Conservation (phyloP, 2,888 invertebrate species). For the Yponomeuta sedellus region DNA sequence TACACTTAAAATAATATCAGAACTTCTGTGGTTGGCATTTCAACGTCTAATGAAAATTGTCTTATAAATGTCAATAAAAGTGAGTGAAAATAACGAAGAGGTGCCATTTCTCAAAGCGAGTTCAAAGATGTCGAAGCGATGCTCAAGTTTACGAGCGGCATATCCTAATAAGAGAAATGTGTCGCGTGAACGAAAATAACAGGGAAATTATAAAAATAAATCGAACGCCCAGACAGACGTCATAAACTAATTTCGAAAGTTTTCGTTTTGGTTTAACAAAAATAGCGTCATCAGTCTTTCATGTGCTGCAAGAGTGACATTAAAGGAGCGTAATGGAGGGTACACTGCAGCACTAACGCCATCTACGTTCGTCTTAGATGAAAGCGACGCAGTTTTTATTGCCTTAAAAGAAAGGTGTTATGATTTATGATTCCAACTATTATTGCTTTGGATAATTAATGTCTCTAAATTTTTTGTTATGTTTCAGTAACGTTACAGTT, state of each 20-base stretch:
- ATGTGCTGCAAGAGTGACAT: conserved; percentile 68
- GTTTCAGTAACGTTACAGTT: conserved; percentile 20
- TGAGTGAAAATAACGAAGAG: conserved; percentile 7
- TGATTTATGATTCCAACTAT: conserved; percentile 53
- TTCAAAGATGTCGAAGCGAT: conserved; percentile 57
- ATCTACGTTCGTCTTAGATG: conserved; percentile 57
- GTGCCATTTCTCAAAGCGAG: conserved; percentile 47
- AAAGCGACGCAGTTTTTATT: conserved; percentile 50
- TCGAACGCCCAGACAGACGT: conserved; percentile 74
- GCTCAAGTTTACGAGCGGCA: conserved; percentile 53
- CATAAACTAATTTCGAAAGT: conserved; percentile 76
- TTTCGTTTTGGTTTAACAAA: conserved; percentile 72
- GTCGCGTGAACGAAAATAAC: conserved; percentile 64
- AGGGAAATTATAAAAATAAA: conserved; percentile 71
- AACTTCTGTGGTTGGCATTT: conserved; percentile 12
- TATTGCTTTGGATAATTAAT: conserved; percentile 48
- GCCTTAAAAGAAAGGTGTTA: conserved; percentile 55
- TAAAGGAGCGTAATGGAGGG: conserved; percentile 50
- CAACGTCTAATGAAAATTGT: conserved; percentile 3
- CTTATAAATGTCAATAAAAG: conserved; percentile 14
- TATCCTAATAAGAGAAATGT: conserved; percentile 62
- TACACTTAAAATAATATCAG: conserved; percentile 47
- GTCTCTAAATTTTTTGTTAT: neutral
- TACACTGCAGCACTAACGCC: conserved; percentile 60
- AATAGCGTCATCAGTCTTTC: conserved; percentile 74